phyloP scores from a whole-genome alignment of 2,113 vertebrate genomes.

The mouse (Mus musculus) region DNA sequence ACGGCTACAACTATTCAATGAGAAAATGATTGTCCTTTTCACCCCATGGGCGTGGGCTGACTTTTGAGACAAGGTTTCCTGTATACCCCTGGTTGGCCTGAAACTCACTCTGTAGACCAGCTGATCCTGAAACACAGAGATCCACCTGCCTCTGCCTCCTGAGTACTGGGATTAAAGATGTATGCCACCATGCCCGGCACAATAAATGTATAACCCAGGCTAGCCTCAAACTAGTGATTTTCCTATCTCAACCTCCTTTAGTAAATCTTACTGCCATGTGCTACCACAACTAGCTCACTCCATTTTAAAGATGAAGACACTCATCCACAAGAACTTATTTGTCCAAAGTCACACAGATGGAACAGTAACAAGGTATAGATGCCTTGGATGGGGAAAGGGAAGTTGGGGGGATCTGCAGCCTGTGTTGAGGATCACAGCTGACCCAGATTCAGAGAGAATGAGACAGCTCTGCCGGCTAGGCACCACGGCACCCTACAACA shows the following conservation, averaged over 20 bases:
- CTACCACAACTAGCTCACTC: not conserved
- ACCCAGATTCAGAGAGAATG: not conserved
- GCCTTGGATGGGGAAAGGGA: not conserved
- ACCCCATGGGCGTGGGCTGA: not conserved
- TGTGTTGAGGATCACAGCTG: not conserved
- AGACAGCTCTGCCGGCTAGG: not conserved
- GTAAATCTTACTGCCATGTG: not conserved
- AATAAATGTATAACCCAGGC: not conserved
- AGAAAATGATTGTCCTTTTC: not conserved
- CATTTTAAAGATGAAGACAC: not conserved
- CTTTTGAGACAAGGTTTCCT: not conserved
- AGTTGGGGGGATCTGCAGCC: not conserved
- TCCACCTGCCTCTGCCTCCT: not conserved
- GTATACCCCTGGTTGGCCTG: not conserved
- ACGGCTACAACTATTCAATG: not conserved
- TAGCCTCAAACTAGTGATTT: not conserved
- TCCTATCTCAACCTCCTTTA: not conserved
- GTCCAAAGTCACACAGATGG: not conserved
- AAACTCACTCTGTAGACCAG: not conserved
- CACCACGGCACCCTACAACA: not conserved
- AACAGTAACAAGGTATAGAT: not conserved
- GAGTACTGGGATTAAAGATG: not conserved
- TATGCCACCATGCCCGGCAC: not conserved
- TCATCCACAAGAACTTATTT: not conserved
- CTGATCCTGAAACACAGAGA: not conserved